Percentiles rank a stretch among this genome's conserved stretches.
phyloP scores from a whole-genome alignment of 2,797 vertebrate genomes.

The Coregonus suidteri region DNA sequence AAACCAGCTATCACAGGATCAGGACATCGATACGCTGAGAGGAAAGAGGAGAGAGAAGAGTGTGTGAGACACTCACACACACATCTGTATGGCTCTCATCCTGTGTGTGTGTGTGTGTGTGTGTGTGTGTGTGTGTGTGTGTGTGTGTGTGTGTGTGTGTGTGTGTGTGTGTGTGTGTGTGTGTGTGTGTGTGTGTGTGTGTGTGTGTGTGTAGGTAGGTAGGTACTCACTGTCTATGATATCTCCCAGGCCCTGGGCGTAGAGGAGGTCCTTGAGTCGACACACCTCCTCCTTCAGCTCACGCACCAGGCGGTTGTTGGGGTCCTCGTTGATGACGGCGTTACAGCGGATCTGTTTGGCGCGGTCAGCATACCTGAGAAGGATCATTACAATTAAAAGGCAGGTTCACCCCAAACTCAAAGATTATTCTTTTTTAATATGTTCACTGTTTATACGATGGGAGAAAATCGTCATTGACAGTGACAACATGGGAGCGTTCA shows the following conservation, averaged over 20 bases:
- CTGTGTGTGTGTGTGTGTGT: no score
- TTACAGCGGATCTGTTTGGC: conserved; percentile 94
- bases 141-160: background rate
- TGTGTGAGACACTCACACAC: conserved; percentile 53
- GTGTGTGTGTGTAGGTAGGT: background rate
- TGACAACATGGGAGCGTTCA: background rate
- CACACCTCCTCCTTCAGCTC: conserved; percentile 98
- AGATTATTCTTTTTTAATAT: no score
- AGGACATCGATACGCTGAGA: conserved; percentile 76
- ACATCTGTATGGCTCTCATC: background rate
- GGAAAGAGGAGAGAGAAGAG: conserved; percentile 69
- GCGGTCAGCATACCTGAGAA: conserved; percentile 85
- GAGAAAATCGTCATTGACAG: background rate
- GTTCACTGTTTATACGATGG: background rate
- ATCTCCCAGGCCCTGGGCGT: conserved; percentile 93
- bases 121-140: no score
- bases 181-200: no score
- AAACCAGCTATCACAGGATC: conserved; percentile 73
- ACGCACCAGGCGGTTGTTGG: conserved; percentile 96
- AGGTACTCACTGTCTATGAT: conserved; percentile 93
- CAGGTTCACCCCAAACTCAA: background rate
- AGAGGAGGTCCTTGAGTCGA: conserved; percentile 93
- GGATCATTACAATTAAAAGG: background rate
- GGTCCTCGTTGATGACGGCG: conserved; percentile 96
- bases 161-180: no score